Percentiles rank a stretch among this genome's conserved stretches.
Evolutionary conservation across 2,797 vertebrate species (phyloP).

Genomic region (Cichlasoma orientale): DNA sequence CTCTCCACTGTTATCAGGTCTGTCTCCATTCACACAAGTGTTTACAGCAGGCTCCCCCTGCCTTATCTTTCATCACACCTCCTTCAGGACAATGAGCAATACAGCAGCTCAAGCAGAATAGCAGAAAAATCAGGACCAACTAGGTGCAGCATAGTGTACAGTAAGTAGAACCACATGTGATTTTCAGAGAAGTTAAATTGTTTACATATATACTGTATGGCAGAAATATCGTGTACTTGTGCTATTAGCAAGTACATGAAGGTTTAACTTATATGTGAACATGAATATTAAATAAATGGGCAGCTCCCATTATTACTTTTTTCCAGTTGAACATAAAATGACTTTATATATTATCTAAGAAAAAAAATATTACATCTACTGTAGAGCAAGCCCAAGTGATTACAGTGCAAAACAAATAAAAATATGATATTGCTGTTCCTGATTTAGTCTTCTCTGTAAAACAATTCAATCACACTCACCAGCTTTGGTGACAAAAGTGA

Average conservation of each 20-base stretch:
- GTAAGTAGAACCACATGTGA: neutral
- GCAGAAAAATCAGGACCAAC: slow-evolving; percentile 18
- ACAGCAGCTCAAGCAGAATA: slow-evolving; percentile 48
- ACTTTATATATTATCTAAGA: neutral
- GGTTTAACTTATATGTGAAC: neutral
- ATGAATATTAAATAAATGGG: slow-evolving; percentile 5
- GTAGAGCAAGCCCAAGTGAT: slow-evolving; percentile 27
- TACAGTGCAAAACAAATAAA: slow-evolving; percentile 17
- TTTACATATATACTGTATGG: slow-evolving; percentile 19
- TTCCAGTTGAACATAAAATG: neutral
- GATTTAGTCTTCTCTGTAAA: slow-evolving; percentile 20
- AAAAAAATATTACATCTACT: slow-evolving; percentile 13
- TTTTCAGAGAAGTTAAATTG: slow-evolving; percentile 7
- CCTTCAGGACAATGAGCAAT: slow-evolving; percentile 54
- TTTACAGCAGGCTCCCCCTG: slow-evolving; percentile 57
- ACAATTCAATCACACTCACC: slow-evolving; percentile 25
- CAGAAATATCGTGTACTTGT: no score
- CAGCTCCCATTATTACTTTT: neutral
- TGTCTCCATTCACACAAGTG: slow-evolving; percentile 66
- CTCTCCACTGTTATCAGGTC: slow-evolving; percentile 69
- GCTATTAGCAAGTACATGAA: neutral
- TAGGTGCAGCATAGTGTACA: slow-evolving; percentile 4
- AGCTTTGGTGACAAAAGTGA: slow-evolving; percentile 29
- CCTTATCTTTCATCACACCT: slow-evolving; percentile 68
- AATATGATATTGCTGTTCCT: slow-evolving; percentile 18